phyloP scores from a whole-genome alignment of 2,888 invertebrate species.

The Pachliopta kotzebuea region DNA sequence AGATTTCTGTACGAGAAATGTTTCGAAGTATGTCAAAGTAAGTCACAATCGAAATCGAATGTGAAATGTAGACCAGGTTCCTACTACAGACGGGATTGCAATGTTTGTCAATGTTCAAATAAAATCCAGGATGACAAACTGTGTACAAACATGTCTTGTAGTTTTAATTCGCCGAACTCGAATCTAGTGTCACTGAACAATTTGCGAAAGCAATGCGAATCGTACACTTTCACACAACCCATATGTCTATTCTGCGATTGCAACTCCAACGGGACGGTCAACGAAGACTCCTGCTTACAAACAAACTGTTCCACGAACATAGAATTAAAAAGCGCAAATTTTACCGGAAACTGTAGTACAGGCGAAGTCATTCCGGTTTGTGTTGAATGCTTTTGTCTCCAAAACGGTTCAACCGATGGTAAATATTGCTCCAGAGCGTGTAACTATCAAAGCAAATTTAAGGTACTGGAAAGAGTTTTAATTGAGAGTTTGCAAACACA shows the following conservation, averaged over 20 bases:
- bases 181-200: slow-evolving; percentile 40
- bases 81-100: slow-evolving; percentile 57
- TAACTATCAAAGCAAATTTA: slow-evolving; percentile 51
- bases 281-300: slow-evolving; percentile 56
- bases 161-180: slow-evolving; percentile 28
- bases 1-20: slow-evolving; percentile 56
- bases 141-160: slow-evolving; percentile 37
- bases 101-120: slow-evolving; percentile 58
- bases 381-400: slow-evolving; percentile 61
- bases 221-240: slow-evolving; percentile 52
- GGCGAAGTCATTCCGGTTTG: slow-evolving; percentile 63
- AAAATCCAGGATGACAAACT: slow-evolving; percentile 45
- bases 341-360: slow-evolving; percentile 46
- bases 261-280: slow-evolving; percentile 45
- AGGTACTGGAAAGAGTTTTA: slow-evolving; percentile 52
- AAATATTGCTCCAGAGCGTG: slow-evolving; percentile 60
- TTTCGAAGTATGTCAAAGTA: slow-evolving; percentile 52
- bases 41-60: slow-evolving; percentile 30
- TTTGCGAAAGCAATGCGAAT: slow-evolving; percentile 41
- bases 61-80: slow-evolving; percentile 52
- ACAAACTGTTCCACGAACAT: slow-evolving; percentile 50
- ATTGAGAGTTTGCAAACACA: slow-evolving; percentile 41
- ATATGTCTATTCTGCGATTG: slow-evolving; percentile 66
- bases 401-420: slow-evolving; percentile 43
- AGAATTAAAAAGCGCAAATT: slow-evolving; percentile 40